A percentile compares a stretch with the other conserved stretches of the same genome.
Conservation (phyloP, 2,797 vertebrate genomes). For the Labeo calbasu region DNA sequence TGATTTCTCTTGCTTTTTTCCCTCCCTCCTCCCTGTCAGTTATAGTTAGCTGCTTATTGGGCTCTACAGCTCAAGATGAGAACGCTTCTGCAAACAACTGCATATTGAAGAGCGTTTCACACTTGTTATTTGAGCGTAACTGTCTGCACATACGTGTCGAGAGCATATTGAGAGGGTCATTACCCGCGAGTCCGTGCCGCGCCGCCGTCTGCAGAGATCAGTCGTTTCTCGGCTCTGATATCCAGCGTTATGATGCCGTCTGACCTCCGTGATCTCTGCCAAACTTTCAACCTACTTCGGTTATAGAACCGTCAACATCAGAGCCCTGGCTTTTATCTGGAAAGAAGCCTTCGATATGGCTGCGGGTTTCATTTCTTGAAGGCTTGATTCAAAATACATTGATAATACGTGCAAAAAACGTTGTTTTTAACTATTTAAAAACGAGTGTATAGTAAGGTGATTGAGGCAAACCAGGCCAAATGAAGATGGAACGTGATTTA, state of each 20-base stretch:
- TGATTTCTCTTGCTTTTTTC: conserved; percentile 13
- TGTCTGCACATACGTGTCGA: conserved; percentile 32
- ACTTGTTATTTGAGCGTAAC: conserved; percentile 47
- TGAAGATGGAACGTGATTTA: background rate
- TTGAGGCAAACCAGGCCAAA: background rate
- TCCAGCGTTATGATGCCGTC: background rate
- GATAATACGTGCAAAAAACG: background rate
- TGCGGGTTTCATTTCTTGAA: background rate
- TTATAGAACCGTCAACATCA: background rate
- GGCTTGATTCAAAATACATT: background rate
- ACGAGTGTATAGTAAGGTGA: background rate
- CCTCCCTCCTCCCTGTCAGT: conserved; percentile 22
- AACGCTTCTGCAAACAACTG: conserved; percentile 57
- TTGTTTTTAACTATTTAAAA: too few species aligned
- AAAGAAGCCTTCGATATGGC: background rate
- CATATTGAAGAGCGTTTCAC: conserved; percentile 53
- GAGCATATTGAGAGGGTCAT: conserved; percentile 47
- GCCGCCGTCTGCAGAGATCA: conserved; percentile 35
- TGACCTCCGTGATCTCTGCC: conserved; percentile 21
- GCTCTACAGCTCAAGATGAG: conserved; percentile 32
- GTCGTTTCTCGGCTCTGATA: conserved; percentile 1
- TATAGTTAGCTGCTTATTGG: conserved; percentile 21
- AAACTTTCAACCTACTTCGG: background rate
- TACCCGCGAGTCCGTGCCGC: conserved; percentile 42
- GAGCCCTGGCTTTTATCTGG: background rate